phyloP scores from a whole-genome alignment of 2,888 invertebrate species.

The Hirtodrosophila alboralis region DNA sequence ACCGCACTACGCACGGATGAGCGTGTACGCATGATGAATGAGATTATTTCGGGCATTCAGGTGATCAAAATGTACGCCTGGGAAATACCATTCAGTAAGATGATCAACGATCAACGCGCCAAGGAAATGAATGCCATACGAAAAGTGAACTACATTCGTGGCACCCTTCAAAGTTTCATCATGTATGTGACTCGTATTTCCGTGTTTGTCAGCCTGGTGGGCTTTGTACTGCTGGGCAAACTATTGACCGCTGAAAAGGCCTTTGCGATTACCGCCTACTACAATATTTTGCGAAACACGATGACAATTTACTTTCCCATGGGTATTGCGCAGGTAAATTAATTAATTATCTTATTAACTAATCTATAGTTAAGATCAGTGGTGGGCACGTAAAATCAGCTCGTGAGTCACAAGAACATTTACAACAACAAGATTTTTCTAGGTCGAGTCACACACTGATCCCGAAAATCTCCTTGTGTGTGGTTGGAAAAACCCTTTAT shows the following conservation, averaged over 20 bases:
- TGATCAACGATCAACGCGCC: conserved; percentile 88
- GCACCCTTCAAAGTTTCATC: conserved; percentile 91
- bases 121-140: conserved; percentile 87
- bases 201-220: conserved; percentile 92
- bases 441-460: no score
- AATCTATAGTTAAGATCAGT: no score
- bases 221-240: conserved; percentile 89
- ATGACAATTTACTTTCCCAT: conserved; percentile 95
- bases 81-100: conserved; percentile 93
- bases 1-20: conserved; percentile 95
- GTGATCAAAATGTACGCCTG: conserved; percentile 99
- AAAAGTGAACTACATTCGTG: conserved; percentile 90
- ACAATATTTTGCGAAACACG: conserved; percentile 92
- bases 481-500: no score
- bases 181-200: conserved; percentile 95
- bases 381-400: no score
- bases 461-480: no score
- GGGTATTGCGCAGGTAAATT: conserved; percentile 86
- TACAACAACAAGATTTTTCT: no score
- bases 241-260: conserved; percentile 92
- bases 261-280: conserved; percentile 95
- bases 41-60: conserved; percentile 94
- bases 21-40: conserved; percentile 95
- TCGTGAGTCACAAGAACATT: no score
- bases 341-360: no score